Evolutionary conservation across 1,140 invertebrate genomes (phyloP).

Genomic region (Nasonia longicornis): DNA sequence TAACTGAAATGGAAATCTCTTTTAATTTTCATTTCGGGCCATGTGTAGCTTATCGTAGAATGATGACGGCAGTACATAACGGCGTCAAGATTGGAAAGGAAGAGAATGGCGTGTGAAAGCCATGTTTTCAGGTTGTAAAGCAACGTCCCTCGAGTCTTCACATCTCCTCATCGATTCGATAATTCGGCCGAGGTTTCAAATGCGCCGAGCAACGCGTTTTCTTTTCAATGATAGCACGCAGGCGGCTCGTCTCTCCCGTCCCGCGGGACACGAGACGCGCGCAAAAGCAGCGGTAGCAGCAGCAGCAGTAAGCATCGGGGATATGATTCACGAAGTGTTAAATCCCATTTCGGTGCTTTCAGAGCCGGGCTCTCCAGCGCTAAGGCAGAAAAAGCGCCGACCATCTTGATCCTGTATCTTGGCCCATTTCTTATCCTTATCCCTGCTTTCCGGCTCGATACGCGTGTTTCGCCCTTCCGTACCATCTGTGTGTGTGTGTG

Average conservation of each 20-base stretch:
- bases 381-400: slow-evolving; percentile 28
- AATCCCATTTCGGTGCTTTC: slow-evolving; percentile 36
- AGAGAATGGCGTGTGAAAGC: neutral
- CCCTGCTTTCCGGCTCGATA: slow-evolving; percentile 2
- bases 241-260: neutral
- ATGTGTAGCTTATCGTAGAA: too few relatives aligned
- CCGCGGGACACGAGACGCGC: neutral
- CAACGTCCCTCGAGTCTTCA: neutral
- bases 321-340: slow-evolving; percentile 38
- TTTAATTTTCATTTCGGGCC: neutral
- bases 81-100: neutral
- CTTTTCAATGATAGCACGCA: slow-evolving; percentile 28
- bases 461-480: neutral
- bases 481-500: neutral
- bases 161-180: slow-evolving; percentile 22
- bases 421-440: slow-evolving; percentile 31
- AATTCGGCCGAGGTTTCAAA: slow-evolving; percentile 8
- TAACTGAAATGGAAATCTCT: neutral
- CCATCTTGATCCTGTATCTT: slow-evolving; percentile 30
- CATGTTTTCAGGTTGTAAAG: neutral
- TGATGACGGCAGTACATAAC: too few relatives aligned
- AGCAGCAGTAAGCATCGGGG: neutral
- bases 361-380: neutral
- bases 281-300: too few relatives aligned
- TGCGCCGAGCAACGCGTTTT: neutral